Conservation (phyloP, 2,888 invertebrate genomes). For the Aporophyla lueneburgensis region DNA sequence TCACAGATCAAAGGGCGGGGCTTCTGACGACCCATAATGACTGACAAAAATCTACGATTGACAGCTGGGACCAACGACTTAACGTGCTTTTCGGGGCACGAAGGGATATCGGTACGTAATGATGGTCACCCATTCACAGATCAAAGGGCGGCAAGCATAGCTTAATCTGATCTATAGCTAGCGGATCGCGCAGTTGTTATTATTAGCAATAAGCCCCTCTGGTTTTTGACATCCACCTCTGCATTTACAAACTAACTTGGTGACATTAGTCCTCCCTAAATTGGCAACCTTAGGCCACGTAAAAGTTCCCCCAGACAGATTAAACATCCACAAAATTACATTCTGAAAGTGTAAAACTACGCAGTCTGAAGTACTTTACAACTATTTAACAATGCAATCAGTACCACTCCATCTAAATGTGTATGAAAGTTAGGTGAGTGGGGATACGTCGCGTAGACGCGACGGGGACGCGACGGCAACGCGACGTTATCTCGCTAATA, state of each 20-base stretch:
- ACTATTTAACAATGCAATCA: conserved; percentile 63
- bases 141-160: no score
- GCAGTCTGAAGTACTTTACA: conserved; percentile 33
- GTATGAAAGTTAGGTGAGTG: conserved; percentile 65
- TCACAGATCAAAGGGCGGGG: no score
- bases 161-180: no score
- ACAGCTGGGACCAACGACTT: no score
- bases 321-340: conserved; percentile 32
- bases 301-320: conserved; percentile 47
- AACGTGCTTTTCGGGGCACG: no score
- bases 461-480: conserved; percentile 41
- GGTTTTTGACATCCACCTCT: not conserved
- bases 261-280: not conserved
- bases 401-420: conserved; percentile 68
- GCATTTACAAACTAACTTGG: not conserved
- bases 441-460: conserved; percentile 38
- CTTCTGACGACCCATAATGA: no score
- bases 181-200: no score
- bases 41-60: no score
- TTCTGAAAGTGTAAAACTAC: conserved; percentile 49
- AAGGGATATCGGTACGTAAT: no score
- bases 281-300: not conserved
- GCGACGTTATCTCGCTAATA: conserved; percentile 74
- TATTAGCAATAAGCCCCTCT: no score
- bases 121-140: no score